A percentile compares a stretch with the other conserved stretches of the same genome.
phyloP scores from a whole-genome alignment of 2,113 vertebrate species.

The Melierax canorus region DNA sequence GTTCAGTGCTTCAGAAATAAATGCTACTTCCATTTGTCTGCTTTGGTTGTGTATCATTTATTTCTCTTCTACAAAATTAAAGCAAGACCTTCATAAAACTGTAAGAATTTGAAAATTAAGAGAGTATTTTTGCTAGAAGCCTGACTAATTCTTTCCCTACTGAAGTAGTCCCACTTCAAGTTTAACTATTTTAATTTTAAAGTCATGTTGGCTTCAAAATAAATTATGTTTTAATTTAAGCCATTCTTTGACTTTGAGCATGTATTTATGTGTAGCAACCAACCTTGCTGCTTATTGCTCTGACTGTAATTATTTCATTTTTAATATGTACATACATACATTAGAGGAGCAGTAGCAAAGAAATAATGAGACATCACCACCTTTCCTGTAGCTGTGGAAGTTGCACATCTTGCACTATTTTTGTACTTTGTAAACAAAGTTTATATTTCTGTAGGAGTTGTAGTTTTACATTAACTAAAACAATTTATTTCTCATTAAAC shows the following conservation, averaged over 20 bases:
- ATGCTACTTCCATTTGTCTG: constrained; percentile 72
- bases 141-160: neutral
- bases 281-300: neutral
- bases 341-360: neutral
- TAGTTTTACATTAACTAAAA: neutral
- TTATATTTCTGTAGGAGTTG: neutral
- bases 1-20: constrained; percentile 81
- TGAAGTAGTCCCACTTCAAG: neutral
- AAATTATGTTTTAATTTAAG: neutral
- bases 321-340: neutral
- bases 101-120: neutral
- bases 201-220: neutral
- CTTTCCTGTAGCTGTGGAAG: neutral
- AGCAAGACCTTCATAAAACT: neutral
- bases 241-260: neutral
- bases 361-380: neutral
- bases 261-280: neutral
- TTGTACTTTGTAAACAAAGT: neutral
- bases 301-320: neutral
- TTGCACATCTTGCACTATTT: neutral
- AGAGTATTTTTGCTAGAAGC: neutral
- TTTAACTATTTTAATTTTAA: neutral
- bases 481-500: neutral
- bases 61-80: neutral
- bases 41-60: neutral